These are phyloP conservation scores for Rhynchotus rufescens DNA, from an alignment of 2,797 vertebrate genomes.

Conservation along the genomic window DNA sequence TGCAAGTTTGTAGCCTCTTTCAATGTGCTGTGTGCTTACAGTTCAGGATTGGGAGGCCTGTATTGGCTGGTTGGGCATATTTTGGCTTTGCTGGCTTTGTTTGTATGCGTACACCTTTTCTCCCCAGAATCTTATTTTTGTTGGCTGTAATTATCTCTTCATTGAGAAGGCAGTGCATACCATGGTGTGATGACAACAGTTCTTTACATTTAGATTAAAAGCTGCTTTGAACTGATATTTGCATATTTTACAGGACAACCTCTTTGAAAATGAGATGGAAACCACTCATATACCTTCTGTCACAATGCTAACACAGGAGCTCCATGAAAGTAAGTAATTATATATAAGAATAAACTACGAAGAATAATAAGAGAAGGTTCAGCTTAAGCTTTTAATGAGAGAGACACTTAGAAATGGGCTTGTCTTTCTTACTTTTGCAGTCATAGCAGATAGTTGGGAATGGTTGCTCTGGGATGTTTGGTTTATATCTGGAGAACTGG, in stretches of 20 bases:
- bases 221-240: not conserved
- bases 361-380: not conserved
- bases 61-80: not conserved
- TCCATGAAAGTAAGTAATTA: not conserved
- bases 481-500: not conserved
- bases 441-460: not conserved
- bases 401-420: not conserved
- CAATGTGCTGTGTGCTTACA: not conserved
- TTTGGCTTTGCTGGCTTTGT: not conserved
- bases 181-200: not conserved
- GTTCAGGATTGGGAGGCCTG: not conserved
- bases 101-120: not conserved
- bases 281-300: not conserved
- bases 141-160: not conserved
- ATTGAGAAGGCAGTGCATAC: not conserved
- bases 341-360: not conserved
- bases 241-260: not conserved
- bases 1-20: not conserved
- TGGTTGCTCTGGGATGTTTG: not conserved
- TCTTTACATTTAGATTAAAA: conserved; percentile 24
- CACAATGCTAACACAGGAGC: not conserved
- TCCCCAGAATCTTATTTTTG: not conserved
- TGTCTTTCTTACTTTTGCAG: not conserved
- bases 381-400: not conserved
- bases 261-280: not conserved